phyloP scores from a whole-genome alignment of 2,113 vertebrate species.

The Myotis davidii region DNA sequence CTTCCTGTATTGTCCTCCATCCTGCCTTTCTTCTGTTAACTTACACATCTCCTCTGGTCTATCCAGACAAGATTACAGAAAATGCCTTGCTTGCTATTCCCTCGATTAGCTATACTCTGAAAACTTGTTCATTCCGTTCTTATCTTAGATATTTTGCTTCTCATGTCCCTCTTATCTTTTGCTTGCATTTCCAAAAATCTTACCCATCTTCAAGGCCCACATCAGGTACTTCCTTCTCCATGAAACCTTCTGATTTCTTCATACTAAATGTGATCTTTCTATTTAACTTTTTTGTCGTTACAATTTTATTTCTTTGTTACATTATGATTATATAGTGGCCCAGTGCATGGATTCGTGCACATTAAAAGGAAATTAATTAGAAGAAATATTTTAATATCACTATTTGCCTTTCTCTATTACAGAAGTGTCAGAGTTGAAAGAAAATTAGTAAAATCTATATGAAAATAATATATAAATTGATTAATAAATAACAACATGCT shows the following conservation, averaged over 20 bases:
- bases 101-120: neutral
- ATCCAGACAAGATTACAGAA: neutral
- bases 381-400: too few species aligned
- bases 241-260: conserved; percentile 24
- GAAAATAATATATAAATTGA: too few species aligned
- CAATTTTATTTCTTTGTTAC: conserved; percentile 33
- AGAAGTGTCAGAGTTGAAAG: too few species aligned
- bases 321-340: neutral
- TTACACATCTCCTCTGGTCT: neutral
- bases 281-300: neutral
- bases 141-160: neutral
- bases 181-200: conserved; percentile 15
- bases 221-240: neutral
- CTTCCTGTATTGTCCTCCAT: neutral
- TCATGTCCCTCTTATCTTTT: neutral
- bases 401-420: too few species aligned
- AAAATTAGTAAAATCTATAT: too few species aligned
- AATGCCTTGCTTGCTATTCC: neutral
- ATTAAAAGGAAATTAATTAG: too few species aligned
- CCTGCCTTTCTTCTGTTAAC: neutral
- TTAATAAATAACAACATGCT: too few species aligned
- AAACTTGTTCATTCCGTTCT: neutral
- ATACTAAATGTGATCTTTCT: conserved; percentile 1
- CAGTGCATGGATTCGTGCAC: too few species aligned
- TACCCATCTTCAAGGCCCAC: neutral